These are phyloP conservation scores for Desmodus rotundus DNA, from an alignment of 2,113 vertebrate species.

Conservation along the genomic window DNA sequence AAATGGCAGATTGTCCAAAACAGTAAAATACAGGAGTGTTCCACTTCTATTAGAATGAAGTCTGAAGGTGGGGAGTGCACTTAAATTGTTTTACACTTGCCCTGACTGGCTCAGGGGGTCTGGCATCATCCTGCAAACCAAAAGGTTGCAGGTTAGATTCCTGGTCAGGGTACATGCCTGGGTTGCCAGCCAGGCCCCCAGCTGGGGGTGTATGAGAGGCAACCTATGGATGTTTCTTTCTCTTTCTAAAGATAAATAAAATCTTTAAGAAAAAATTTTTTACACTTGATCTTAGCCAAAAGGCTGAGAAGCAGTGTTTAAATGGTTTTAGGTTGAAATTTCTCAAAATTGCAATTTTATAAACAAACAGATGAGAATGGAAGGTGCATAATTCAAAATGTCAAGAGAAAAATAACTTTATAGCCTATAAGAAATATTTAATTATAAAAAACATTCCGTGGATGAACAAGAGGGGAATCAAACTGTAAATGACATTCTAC, in stretches of 20 bases:
- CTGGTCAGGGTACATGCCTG: too few relatives aligned
- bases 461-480: background rate
- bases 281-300: too few relatives aligned
- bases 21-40: background rate
- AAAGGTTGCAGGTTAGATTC: too few relatives aligned
- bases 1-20: background rate
- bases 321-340: background rate
- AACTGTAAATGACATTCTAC: background rate
- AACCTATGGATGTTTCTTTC: too few relatives aligned
- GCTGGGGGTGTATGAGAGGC: too few relatives aligned
- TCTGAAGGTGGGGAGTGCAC: background rate
- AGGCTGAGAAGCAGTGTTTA: background rate
- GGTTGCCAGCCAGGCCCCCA: too few relatives aligned
- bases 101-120: background rate
- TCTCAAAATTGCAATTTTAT: background rate
- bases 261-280: too few relatives aligned
- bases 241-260: too few relatives aligned
- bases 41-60: background rate
- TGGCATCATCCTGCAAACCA: too few relatives aligned
- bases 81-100: background rate
- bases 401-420: background rate
- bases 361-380: background rate
- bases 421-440: background rate
- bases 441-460: background rate
- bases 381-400: constrained; percentile 14